Percentiles rank a stretch among this genome's conserved stretches.
phyloP scores from a whole-genome alignment of 2,888 invertebrate species.

The Trissolcus brochymenae region DNA sequence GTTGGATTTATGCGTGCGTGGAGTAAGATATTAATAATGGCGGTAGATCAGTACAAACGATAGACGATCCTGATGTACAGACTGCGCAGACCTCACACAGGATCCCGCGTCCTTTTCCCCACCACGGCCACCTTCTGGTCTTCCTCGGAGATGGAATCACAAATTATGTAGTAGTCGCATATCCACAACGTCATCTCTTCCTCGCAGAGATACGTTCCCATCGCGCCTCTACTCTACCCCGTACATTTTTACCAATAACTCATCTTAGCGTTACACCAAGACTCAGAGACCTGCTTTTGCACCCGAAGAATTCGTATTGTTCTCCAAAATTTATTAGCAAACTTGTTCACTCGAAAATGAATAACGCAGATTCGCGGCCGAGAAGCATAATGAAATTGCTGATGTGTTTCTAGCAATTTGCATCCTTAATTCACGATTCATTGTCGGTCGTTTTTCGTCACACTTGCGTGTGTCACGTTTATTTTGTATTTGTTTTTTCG shows the following conservation, averaged over 20 bases:
- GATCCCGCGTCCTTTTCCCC: conserved; percentile 36
- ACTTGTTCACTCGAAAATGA: conserved; percentile 51
- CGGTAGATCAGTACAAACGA: conserved; percentile 63
- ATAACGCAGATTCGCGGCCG: conserved; percentile 36
- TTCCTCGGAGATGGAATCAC: conserved; percentile 60
- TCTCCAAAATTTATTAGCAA: conserved; percentile 47
- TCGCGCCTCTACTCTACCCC: conserved; percentile 59
- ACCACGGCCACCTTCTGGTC: conserved; percentile 52
- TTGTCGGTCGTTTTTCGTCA: neutral
- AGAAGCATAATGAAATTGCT: conserved; percentile 35
- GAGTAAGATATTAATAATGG: conserved; percentile 67
- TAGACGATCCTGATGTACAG: conserved; percentile 61
- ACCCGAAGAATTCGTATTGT: conserved; percentile 46
- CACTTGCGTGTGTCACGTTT: neutral
- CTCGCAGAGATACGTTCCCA: conserved; percentile 43
- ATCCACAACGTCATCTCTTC: conserved; percentile 61
- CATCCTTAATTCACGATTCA: conserved; percentile 28
- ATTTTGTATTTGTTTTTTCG: conserved; percentile 2
- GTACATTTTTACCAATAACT: conserved; percentile 61
- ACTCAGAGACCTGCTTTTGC: conserved; percentile 25
- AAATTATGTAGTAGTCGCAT: conserved; percentile 63
- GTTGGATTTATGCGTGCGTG: conserved; percentile 63
- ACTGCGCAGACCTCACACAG: conserved; percentile 60
- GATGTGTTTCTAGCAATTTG: conserved; percentile 25
- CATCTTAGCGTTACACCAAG: conserved; percentile 46